A percentile compares a stretch with the other conserved stretches of the same genome.
phyloP scores from a whole-genome alignment of 2,113 vertebrate species.

The Microtus oregoni region DNA sequence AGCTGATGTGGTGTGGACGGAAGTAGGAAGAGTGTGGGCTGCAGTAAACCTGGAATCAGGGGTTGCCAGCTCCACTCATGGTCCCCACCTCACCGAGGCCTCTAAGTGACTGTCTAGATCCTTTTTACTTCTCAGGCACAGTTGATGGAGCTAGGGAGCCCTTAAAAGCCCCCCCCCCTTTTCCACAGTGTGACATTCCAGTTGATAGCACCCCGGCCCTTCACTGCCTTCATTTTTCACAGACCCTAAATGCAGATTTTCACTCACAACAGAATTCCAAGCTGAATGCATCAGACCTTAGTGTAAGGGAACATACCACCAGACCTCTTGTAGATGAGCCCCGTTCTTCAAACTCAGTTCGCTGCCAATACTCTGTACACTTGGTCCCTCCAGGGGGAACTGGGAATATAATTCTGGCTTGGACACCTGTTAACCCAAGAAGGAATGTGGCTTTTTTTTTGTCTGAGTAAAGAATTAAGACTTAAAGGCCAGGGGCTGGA shows the following conservation, averaged over 20 bases:
- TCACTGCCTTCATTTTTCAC: neutral
- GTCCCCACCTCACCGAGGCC: neutral
- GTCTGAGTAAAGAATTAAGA: neutral
- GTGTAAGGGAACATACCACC: neutral
- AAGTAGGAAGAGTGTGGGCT: too few species aligned
- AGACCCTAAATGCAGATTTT: neutral
- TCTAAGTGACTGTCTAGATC: too few species aligned
- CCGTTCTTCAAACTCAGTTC: neutral
- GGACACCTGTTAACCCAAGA: neutral
- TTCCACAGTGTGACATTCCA: neutral
- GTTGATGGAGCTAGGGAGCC: neutral
- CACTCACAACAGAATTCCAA: neutral
- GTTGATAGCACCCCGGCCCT: neutral
- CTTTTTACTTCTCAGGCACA: neutral
- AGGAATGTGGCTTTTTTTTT: neutral
- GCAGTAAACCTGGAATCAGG: neutral
- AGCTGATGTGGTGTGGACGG: neutral
- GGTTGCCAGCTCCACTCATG: neutral
- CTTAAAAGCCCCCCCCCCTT: too few species aligned
- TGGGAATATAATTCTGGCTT: neutral
- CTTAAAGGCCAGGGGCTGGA: neutral
- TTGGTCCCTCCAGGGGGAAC: neutral
- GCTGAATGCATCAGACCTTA: neutral
- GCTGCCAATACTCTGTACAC: neutral
- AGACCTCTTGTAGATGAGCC: neutral